Evolutionary conservation across 2,888 invertebrate genomes (phyloP).

Genomic region (Hyalella azteca): DNA sequence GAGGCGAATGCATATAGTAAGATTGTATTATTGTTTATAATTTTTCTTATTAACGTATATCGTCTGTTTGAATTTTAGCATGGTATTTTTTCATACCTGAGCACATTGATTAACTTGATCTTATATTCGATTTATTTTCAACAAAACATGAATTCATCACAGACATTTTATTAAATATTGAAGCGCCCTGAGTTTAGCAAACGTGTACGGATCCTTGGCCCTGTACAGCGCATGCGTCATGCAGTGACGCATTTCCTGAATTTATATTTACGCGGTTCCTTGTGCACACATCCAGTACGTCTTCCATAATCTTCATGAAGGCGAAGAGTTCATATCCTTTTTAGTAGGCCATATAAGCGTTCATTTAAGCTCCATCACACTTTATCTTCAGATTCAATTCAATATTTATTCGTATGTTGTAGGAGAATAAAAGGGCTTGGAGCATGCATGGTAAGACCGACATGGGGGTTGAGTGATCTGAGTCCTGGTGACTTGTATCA

Average conservation of each 20-base stretch:
- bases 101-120: too few relatives aligned
- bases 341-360: conserved; percentile 1
- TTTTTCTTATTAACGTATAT: too few relatives aligned
- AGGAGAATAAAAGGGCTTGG: conserved; percentile 22
- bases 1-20: too few relatives aligned
- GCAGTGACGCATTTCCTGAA: conserved; percentile 29
- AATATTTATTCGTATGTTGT: conserved; percentile 36
- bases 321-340: conserved; percentile 19
- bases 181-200: too few relatives aligned
- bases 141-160: too few relatives aligned
- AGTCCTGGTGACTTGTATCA: conserved; percentile 36
- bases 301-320: conserved; percentile 31
- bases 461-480: conserved; percentile 18
- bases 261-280: background rate
- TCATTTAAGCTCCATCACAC: conserved; percentile 32
- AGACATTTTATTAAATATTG: too few relatives aligned
- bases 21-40: too few relatives aligned
- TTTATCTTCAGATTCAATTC: conserved; percentile 33
- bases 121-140: too few relatives aligned
- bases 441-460: conserved; percentile 23
- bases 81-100: too few relatives aligned
- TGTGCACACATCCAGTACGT: conserved; percentile 10
- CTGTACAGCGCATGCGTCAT: background rate
- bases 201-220: background rate
- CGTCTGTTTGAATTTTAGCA: too few relatives aligned